These are phyloP conservation scores for Lasioglossum morio DNA, from an alignment of 2,888 invertebrate species.

Conservation along the genomic window DNA sequence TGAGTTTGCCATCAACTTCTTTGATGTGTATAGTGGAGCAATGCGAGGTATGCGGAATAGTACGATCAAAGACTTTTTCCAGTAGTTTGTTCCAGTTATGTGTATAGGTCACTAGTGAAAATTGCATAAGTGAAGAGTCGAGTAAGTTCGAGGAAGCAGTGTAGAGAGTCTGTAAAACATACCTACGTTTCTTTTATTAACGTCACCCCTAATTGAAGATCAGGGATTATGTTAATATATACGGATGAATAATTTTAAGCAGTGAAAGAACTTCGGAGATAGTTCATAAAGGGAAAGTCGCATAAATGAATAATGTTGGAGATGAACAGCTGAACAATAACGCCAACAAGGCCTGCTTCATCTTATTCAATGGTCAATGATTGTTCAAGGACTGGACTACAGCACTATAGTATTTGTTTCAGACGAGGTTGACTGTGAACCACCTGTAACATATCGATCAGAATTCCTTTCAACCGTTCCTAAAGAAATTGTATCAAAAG, in stretches of 20 bases:
- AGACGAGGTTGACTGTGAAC: neutral
- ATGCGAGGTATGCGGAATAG: neutral
- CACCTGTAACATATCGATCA: constrained; percentile 5
- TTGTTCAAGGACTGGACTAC: neutral
- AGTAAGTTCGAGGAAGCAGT: neutral
- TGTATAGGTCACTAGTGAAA: constrained; percentile 5
- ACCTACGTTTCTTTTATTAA: neutral
- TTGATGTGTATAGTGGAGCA: neutral
- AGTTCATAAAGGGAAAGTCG: neutral
- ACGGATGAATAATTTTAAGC: neutral
- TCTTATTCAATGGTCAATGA: neutral
- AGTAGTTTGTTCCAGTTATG: neutral
- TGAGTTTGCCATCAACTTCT: neutral
- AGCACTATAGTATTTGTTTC: neutral
- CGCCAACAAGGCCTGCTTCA: neutral
- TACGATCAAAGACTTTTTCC: neutral
- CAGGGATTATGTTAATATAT: neutral
- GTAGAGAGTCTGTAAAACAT: neutral
- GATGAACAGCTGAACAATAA: neutral
- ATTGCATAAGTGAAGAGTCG: neutral
- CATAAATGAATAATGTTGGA: neutral
- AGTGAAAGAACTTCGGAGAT: neutral
- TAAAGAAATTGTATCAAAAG: constrained; percentile 1
- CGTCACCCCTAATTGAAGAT: neutral
- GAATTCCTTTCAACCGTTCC: neutral